Conservation (phyloP, 53 echinoderm and acorn worm species). For the Hippasteria phrygiana region DNA sequence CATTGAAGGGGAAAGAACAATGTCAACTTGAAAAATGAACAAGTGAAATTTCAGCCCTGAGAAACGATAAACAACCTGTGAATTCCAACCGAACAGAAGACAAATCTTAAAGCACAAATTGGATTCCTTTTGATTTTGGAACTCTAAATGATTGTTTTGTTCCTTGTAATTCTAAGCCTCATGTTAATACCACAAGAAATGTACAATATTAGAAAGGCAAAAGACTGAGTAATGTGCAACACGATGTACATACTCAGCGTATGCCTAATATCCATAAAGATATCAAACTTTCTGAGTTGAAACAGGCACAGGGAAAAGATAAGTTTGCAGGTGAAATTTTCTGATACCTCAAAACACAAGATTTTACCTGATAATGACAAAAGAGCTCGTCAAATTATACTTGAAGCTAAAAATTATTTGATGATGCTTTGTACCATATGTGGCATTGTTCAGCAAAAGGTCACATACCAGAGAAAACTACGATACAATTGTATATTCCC, state of each 20-base stretch:
- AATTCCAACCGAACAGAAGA: neutral
- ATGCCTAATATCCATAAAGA: conserved; percentile 13
- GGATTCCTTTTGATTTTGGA: conserved; percentile 51
- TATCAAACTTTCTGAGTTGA: conserved; percentile 4
- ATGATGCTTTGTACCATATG: conserved; percentile 31
- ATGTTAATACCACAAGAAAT: conserved; percentile 13
- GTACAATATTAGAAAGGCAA: conserved; percentile 26
- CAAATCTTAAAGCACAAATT: neutral
- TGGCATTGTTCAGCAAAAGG: conserved; percentile 7
- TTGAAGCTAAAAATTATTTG: conserved; percentile 55
- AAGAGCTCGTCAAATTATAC: conserved; percentile 21
- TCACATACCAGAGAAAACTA: conserved; percentile 33
- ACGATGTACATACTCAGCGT: neutral
- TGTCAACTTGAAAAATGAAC: no score
- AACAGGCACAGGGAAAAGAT: neutral
- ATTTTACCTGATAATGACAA: conserved; percentile 46
- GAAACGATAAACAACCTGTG: no score
- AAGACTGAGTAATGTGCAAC: conserved; percentile 17
- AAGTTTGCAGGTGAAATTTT: conserved; percentile 14
- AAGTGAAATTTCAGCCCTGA: no score
- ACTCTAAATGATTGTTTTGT: conserved; percentile 28
- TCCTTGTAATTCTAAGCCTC: conserved; percentile 36
- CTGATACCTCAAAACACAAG: conserved; percentile 22
- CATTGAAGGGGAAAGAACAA: no score
- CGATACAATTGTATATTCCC: conserved; percentile 36